These are phyloP conservation scores for Gandaritis pyraliata DNA, from an alignment of 2,888 invertebrate genomes.

Conservation along the genomic window DNA sequence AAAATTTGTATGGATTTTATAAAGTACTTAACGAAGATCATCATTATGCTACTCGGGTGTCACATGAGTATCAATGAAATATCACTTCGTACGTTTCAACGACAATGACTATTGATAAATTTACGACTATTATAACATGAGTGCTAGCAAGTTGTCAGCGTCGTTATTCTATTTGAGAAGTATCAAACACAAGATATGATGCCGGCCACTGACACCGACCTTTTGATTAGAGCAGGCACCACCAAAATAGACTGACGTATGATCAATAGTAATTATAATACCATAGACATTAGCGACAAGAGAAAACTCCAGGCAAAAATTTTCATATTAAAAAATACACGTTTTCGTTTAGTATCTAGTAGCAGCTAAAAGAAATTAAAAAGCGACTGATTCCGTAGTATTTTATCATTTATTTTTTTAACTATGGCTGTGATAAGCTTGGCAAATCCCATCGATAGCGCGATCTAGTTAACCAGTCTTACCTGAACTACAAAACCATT, in stretches of 20 bases:
- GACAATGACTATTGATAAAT: slow-evolving; percentile 26
- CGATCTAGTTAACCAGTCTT: too few species aligned
- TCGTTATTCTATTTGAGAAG: slow-evolving; percentile 37
- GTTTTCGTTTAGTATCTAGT: too few species aligned
- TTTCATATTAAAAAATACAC: too few species aligned
- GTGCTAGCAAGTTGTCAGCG: slow-evolving; percentile 32
- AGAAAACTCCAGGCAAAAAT: too few species aligned
- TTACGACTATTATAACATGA: slow-evolving; percentile 27
- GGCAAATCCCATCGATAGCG: too few species aligned
- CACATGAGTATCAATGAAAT: slow-evolving; percentile 54
- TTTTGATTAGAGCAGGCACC: slow-evolving; percentile 49
- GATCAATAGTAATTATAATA: slow-evolving; percentile 17
- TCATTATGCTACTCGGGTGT: slow-evolving; percentile 60
- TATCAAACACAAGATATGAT: slow-evolving; percentile 35
- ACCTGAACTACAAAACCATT: too few species aligned
- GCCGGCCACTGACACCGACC: slow-evolving; percentile 44
- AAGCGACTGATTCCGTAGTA: too few species aligned
- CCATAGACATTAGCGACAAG: background rate
- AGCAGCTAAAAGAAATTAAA: too few species aligned
- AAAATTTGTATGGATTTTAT: slow-evolving; percentile 52
- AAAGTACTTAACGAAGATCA: slow-evolving; percentile 55
- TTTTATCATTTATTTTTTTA: too few species aligned
- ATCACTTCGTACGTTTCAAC: slow-evolving; percentile 42
- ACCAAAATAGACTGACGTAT: slow-evolving; percentile 43
- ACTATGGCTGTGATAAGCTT: too few species aligned